Evolutionary conservation across 2,113 vertebrate species (phyloP), one percentile per base, ranked within the genome.

Genomic region (Caracal caracal): DNA sequence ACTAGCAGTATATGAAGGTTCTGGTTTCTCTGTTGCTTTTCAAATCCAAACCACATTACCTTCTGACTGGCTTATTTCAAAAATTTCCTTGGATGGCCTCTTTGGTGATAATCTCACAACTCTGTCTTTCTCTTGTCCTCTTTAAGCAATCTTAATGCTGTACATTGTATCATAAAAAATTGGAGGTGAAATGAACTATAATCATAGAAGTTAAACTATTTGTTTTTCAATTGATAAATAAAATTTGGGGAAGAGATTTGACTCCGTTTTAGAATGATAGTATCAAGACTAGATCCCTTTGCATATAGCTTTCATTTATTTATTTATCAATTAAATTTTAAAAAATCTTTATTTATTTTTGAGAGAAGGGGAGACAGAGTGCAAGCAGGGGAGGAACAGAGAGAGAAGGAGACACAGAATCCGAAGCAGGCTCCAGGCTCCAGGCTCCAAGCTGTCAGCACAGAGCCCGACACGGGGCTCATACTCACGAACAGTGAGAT

Each of bases 191-290:
- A 88, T 28, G 83, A 90, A 26, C 30, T 95, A 13, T 10, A 37
- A 83, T 88, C 75, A 75, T n/a, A 22, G 59, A 92, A 76, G 35
- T 75, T 24, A 82, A 59, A 30, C 20, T 26, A 37, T 95, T 88
- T 4, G 56, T 88, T 95, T 88, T 88, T 66, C 1, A 66, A 1
- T 37, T 95, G 68, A 43, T 75, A 66, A 81, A 81, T 81, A 65
- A 88, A 92, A 75, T 49, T 71, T 68, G 61, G 19, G 59, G n/a
- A 79, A 95, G 88, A 83, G 33, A 76, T 73, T 75, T 65, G 76
- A 63, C 66, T 10, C 49, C 37, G 13, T 79, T 70, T 71, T 20
- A 85, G 9, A 79, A n/a, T 80, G 35, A 59, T 68, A 79, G n/a
- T 75, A 20, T 91, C 63, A 86, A 86, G 35, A 88, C 30, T 68